Evolutionary conservation across 2,888 invertebrate genomes (phyloP).

Genomic region (Chaitophorus viminalis): DNA sequence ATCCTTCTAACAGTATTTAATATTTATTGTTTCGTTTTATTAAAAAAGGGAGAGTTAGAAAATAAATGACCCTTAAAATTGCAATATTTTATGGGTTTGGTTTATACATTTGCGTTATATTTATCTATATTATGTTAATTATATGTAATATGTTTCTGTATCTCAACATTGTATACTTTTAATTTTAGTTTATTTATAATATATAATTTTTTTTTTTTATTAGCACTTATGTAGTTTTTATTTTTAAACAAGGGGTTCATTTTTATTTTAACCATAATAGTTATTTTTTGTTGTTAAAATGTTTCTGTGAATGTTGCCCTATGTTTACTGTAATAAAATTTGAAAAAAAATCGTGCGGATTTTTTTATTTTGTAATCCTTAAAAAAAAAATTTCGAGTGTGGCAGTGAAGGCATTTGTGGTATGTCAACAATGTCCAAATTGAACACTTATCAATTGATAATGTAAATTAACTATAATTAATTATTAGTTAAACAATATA

Average conservation of each 20-base stretch:
- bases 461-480: background rate
- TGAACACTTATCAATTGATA: background rate
- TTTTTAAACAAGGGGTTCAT: constrained; percentile 7
- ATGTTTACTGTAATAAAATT: constrained; percentile 3
- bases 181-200: constrained; percentile 31
- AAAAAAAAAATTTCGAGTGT: too few relatives aligned
- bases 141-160: background rate
- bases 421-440: too few relatives aligned
- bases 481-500: too few relatives aligned
- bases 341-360: too few relatives aligned
- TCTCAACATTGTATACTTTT: constrained; percentile 52
- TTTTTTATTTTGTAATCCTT: background rate
- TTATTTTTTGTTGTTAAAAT: constrained; percentile 27
- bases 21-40: constrained; percentile 13
- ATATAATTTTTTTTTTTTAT: background rate
- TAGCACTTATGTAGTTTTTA: constrained; percentile 29
- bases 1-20: constrained; percentile 30
- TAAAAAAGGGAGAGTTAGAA: background rate
- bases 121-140: constrained; percentile 11
- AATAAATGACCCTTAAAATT: background rate
- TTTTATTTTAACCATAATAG: background rate
- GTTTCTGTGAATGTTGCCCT: constrained; percentile 33
- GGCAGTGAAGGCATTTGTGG: too few relatives aligned
- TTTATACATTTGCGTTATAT: background rate
- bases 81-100: background rate